These are phyloP conservation scores for Yponomeuta cagnagella DNA, from an alignment of 2,888 invertebrate species.

Conservation along the genomic window DNA sequence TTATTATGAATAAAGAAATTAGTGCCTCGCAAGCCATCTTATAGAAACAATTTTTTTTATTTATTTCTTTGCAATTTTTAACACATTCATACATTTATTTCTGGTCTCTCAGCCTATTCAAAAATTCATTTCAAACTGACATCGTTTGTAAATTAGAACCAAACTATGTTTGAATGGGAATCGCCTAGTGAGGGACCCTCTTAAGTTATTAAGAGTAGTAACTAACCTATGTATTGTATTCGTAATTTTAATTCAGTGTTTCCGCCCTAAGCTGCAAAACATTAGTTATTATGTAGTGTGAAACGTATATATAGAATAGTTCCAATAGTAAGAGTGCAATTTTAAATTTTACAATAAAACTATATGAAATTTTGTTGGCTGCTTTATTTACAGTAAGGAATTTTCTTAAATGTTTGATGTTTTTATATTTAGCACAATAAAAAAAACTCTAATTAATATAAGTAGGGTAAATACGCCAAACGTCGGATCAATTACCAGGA, in stretches of 20 bases:
- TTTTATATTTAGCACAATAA: background rate
- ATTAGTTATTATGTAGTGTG: background rate
- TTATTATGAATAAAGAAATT: no score
- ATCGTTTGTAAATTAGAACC: no score
- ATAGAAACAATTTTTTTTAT: no score
- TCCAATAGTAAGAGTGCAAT: slow-evolving; percentile 10
- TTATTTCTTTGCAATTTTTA: no score
- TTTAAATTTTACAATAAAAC: slow-evolving; percentile 17
- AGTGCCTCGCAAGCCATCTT: no score
- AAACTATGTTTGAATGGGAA: no score
- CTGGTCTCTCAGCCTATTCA: no score
- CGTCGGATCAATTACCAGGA: no score
- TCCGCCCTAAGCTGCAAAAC: background rate
- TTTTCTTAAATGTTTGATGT: background rate
- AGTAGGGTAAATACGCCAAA: no score
- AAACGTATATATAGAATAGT: background rate
- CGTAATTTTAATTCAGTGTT: background rate
- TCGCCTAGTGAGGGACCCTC: no score
- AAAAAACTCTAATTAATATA: background rate
- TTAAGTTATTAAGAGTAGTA: background rate
- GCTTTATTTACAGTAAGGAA: slow-evolving; percentile 19
- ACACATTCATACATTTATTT: no score
- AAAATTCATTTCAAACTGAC: no score
- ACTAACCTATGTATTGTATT: background rate
- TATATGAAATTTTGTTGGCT: slow-evolving; percentile 11